Percentiles rank a stretch among this genome's conserved stretches.
Conservation (phyloP, 1,140 invertebrate species). For the Musca domestica region DNA sequence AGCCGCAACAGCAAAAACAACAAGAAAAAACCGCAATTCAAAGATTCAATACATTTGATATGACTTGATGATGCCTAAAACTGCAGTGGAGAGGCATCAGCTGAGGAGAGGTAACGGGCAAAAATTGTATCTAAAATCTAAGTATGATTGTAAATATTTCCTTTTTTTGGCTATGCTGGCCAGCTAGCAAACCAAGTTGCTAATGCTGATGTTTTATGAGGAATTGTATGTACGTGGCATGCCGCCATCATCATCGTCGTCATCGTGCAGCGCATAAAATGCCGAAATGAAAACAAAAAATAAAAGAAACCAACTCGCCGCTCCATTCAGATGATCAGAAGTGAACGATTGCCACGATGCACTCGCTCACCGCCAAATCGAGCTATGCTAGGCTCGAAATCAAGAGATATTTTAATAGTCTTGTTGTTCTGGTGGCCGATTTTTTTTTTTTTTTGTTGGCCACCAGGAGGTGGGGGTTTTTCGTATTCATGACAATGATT, state of each 20-base stretch:
- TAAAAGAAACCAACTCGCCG: no score
- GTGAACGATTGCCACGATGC: no score
- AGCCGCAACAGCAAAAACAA: no score
- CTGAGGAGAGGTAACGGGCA: no score
- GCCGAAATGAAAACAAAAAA: neutral
- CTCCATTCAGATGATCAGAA: no score
- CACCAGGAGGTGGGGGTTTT: neutral
- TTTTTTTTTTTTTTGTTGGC: neutral
- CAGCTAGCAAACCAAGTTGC: no score
- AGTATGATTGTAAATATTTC: no score
- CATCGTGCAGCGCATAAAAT: slow-evolving; percentile 13
- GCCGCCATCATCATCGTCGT: slow-evolving; percentile 9
- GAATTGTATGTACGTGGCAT: slow-evolving; percentile 2
- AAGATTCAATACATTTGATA: slow-evolving; percentile 20
- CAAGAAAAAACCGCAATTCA: neutral
- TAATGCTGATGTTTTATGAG: no score
- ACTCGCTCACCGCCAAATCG: neutral
- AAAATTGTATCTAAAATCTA: no score
- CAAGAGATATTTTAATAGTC: slow-evolving; percentile 18
- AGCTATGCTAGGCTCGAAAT: neutral
- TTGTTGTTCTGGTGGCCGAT: neutral
- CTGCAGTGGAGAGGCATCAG: no score
- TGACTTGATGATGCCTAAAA: no score
- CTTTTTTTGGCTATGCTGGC: no score
- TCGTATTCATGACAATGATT: slow-evolving; percentile 17